These are phyloP conservation scores for Stegostoma tigrinum DNA, from an alignment of 2,113 vertebrate genomes.

Conservation along the genomic window DNA sequence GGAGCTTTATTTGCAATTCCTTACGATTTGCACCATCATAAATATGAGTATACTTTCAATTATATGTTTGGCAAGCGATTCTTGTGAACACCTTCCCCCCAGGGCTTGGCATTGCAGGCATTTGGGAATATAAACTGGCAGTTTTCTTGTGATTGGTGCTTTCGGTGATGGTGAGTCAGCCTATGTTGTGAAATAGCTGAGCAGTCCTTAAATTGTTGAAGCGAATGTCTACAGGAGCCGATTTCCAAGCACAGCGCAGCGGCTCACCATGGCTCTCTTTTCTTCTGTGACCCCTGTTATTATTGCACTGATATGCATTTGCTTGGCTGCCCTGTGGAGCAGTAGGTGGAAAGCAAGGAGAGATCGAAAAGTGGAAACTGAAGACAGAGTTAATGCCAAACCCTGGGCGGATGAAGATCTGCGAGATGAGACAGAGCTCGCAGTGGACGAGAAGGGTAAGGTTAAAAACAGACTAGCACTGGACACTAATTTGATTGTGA, in stretches of 20 bases:
- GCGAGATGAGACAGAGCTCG: constrained; percentile 62
- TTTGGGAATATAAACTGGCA: background rate
- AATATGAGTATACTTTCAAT: background rate
- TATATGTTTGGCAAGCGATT: background rate
- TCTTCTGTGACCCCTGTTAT: constrained; percentile 70
- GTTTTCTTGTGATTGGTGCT: background rate
- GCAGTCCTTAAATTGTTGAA: background rate
- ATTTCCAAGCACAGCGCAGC: no score
- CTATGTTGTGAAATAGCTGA: background rate
- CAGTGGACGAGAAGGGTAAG: constrained; percentile 59
- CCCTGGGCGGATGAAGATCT: constrained; percentile 80
- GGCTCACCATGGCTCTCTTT: constrained; percentile 59
- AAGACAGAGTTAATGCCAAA: constrained; percentile 38
- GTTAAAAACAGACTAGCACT: background rate
- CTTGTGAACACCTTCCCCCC: no score
- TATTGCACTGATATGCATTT: constrained; percentile 65
- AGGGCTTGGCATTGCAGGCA: background rate
- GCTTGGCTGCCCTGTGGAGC: constrained; percentile 63
- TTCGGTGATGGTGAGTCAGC: background rate
- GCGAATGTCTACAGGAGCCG: background rate
- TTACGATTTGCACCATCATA: background rate
- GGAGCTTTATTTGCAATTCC: background rate
- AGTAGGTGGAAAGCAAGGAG: constrained; percentile 41
- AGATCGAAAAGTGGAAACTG: constrained; percentile 27
- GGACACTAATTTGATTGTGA: background rate